Base-by-base conservation (phyloP, 2,888 invertebrate species). In the Ochropleura leucogaster region DNA sequence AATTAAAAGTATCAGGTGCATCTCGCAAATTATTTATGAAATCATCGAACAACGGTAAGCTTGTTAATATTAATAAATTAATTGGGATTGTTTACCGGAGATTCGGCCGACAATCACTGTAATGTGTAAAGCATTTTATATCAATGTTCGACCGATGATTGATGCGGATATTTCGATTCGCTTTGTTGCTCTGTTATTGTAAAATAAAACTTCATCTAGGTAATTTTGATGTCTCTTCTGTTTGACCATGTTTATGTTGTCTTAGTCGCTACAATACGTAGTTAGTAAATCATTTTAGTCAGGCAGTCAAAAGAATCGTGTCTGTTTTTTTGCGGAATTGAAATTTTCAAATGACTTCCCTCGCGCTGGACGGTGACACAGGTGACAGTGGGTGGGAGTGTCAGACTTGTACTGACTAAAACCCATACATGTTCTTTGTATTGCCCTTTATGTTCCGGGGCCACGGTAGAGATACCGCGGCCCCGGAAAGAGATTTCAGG, bases 1-100 rank as follows among this genome's bases (percentile, higher is more conserved):
- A 67, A 80, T 84, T 86, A 86, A 80, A 79, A 82, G 53, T 77
- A 80, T 82, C 82, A 68, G 66, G 57, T 72, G 72, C 66, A 72
- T 60, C 65, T 67, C 71, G 68, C 55, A 20, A 75, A 77, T 81
- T 75, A 77, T 77, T 74, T 53, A 84, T 76, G 68, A 65, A 82
- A 79, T 79, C 75, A 72, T 82, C 77, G 72, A 74, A 81, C 79
- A 77, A 64, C 47, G 66, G 70, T 72, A 71, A 72, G 72, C 77
- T 64, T 63, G 68, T 82, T 77, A 67, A 74, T 78, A 84, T 84
- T 73, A 80, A 82, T 82, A 67, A 78, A 82, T 80, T 67, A 67
- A 65, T 66, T 72, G 60, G 60, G 6, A 60, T 62, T 74, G 68
- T 72, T 57, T 72, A 53, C 69, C 44, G n/a, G 18, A 62, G 30